phyloP scores from a whole-genome alignment of 2,888 invertebrate genomes.

The Synanthedon myopaeformis region DNA sequence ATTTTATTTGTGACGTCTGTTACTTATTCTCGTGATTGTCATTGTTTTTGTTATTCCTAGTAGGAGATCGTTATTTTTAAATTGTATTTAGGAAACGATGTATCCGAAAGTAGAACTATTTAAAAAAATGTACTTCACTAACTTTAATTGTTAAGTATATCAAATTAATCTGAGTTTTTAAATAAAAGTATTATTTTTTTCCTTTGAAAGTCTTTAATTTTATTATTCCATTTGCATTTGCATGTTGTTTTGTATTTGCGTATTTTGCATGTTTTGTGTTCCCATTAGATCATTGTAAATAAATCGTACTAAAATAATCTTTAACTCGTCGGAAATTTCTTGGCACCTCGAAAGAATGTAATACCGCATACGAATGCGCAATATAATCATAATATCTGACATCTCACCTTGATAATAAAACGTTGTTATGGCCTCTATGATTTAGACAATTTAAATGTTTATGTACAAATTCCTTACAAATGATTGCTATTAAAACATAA shows the following conservation, averaged over 20 bases:
- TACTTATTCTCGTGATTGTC: no score
- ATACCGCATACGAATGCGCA: background rate
- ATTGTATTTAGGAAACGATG: background rate
- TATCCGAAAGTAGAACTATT: background rate
- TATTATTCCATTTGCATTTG: conserved; percentile 2
- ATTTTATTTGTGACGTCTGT: no score
- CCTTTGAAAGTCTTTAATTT: conserved; percentile 42
- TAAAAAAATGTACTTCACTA: conserved; percentile 18
- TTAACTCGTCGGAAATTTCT: background rate
- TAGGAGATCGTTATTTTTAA: no score
- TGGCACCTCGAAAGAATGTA: background rate
- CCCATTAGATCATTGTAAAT: no score
- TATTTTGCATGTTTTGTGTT: no score
- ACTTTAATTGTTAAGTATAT: conserved; percentile 41
- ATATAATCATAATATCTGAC: background rate
- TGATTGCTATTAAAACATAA: background rate
- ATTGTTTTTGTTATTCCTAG: no score
- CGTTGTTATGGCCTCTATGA: background rate
- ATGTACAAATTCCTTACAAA: background rate
- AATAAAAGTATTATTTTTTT: conserved; percentile 52
- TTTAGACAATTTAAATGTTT: background rate
- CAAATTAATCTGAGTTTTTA: conserved; percentile 33
- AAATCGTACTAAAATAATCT: no score
- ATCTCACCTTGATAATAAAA: background rate
- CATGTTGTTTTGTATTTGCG: background rate